Percentiles rank a stretch among this genome's conserved stretches.
phyloP scores from a whole-genome alignment of 2,113 vertebrate genomes.

The Oceanites oceanicus region DNA sequence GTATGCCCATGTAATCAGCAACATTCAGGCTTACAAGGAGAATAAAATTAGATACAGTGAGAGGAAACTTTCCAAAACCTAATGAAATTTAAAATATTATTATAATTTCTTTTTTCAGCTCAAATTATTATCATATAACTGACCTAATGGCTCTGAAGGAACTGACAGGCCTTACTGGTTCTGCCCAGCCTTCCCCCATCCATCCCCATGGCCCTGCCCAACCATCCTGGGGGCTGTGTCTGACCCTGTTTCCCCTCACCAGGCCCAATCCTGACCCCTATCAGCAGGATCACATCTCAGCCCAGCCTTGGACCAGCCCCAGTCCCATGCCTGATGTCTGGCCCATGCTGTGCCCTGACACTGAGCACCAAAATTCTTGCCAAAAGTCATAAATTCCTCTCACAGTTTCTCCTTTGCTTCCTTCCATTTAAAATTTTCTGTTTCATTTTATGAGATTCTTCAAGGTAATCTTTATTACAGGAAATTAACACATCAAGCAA shows the following conservation, averaged over 20 bases:
- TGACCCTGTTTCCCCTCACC: not conserved
- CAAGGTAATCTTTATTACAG: not conserved
- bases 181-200: not conserved
- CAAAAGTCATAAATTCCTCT: not conserved
- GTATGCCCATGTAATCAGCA: constrained; percentile 6
- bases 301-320: not conserved
- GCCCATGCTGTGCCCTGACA: not conserved
- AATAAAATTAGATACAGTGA: constrained; percentile 6
- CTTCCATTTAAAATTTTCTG: not conserved
- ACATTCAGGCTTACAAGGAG: not conserved
- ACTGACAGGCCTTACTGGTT: not conserved
- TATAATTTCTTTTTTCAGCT: not conserved
- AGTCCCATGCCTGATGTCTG: not conserved
- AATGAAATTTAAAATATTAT: not conserved
- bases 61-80: not conserved
- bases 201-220: not conserved
- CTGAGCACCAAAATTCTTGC: not conserved
- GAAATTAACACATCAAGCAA: not conserved
- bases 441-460: not conserved
- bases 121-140: not conserved
- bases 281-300: rapidly evolving
- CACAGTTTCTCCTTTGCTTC: not conserved
- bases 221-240: rapidly evolving
- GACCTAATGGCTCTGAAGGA: not conserved
- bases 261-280: not conserved